These are phyloP conservation scores for Phoebastria nigripes DNA, from an alignment of 2,797 vertebrate species.

Conservation along the genomic window DNA sequence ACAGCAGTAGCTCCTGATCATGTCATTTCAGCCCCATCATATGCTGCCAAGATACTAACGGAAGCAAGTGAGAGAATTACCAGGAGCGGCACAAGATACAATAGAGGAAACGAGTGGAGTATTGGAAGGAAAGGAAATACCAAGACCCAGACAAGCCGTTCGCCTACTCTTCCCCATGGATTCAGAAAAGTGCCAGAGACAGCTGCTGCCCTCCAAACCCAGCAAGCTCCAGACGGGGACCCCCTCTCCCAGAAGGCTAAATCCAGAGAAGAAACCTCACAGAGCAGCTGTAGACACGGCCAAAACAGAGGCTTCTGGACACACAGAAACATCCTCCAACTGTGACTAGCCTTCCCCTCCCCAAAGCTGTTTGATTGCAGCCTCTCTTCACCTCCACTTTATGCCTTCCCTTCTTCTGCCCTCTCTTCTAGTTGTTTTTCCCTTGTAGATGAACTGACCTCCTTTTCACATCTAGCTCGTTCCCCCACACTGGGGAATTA, in stretches of 20 bases:
- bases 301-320: background rate
- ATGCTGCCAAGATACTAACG: background rate
- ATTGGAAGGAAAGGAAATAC: background rate
- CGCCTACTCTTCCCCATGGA: background rate
- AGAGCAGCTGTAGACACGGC: background rate
- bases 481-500: background rate
- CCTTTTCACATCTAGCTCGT: background rate
- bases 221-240: background rate
- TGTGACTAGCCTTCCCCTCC: background rate
- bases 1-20: background rate
- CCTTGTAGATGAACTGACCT: background rate
- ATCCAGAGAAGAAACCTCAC: background rate
- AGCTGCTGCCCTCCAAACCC: background rate
- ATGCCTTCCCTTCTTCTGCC: background rate
- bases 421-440: background rate
- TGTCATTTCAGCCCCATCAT: background rate
- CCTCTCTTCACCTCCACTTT: background rate
- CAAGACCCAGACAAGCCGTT: background rate
- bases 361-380: background rate
- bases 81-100: background rate
- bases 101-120: fast-evolving
- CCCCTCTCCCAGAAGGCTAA: background rate
- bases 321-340: background rate
- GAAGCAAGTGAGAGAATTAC: background rate
- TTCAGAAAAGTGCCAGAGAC: background rate